Percentiles rank a stretch among this genome's conserved stretches.
These are phyloP conservation scores for Andrena haemorrhoa DNA, from an alignment of 2,888 invertebrate genomes.

Conservation along the genomic window DNA sequence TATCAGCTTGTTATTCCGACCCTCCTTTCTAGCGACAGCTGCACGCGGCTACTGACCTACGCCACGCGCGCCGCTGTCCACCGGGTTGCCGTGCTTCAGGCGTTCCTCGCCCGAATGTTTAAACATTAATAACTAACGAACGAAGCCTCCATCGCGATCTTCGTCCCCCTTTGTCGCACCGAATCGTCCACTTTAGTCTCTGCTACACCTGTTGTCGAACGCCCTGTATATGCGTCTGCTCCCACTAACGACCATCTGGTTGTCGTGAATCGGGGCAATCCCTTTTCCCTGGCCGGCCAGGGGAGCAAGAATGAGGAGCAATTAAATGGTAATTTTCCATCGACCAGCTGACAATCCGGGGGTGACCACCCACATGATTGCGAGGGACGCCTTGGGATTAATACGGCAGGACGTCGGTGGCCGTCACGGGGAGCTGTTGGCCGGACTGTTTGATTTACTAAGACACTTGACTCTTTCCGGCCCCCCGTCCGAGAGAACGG, in stretches of 20 bases:
- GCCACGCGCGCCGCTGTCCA: too few relatives aligned
- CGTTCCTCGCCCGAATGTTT: too few relatives aligned
- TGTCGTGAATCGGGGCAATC: neutral
- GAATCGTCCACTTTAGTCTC: too few relatives aligned
- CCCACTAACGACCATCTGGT: neutral
- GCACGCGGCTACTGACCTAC: too few relatives aligned
- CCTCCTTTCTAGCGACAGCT: too few relatives aligned
- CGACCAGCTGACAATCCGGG: slow-evolving; percentile 84
- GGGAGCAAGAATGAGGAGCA: neutral
- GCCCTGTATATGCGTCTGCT: too few relatives aligned
- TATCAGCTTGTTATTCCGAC: too few relatives aligned
- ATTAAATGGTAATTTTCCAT: slow-evolving; percentile 55
- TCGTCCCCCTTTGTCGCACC: too few relatives aligned
- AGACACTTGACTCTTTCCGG: slow-evolving; percentile 84
- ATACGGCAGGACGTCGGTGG: slow-evolving; percentile 84
- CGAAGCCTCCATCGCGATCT: too few relatives aligned
- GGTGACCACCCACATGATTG: slow-evolving; percentile 84
- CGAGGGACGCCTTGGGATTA: slow-evolving; percentile 85
- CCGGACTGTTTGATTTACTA: slow-evolving; percentile 83
- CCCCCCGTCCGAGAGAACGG: slow-evolving; percentile 85
- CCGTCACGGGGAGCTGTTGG: slow-evolving; percentile 83
- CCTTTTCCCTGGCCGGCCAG: neutral
- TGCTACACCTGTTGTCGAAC: too few relatives aligned
- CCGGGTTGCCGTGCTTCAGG: too few relatives aligned
- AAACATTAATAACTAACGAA: too few relatives aligned